Conservation (phyloP, 2,113 vertebrate species). For the Pungitius pungitius region DNA sequence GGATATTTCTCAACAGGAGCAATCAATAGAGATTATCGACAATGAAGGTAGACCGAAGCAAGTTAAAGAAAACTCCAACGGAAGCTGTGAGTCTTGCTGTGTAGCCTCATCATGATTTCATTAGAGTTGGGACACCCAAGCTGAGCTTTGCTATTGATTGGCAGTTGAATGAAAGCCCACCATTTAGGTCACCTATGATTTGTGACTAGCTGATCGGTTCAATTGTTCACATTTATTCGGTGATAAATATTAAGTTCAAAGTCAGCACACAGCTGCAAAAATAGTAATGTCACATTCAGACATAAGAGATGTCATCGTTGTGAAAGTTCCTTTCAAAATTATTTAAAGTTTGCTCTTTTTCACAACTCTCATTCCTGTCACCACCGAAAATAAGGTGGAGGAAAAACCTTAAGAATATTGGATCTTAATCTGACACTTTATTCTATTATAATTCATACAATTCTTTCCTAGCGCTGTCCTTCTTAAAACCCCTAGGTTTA, state of each 20-base stretch:
- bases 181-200: not conserved
- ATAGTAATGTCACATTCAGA: not conserved
- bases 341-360: not conserved
- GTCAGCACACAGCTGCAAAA: not conserved
- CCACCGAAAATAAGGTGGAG: not conserved
- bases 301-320: not conserved
- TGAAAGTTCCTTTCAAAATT: not conserved
- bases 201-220: not conserved
- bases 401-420: not conserved
- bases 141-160: not conserved
- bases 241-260: not conserved
- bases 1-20: constrained; percentile 69
- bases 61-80: constrained; percentile 96
- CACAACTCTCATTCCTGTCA: not conserved
- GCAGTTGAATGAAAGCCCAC: too few relatives aligned
- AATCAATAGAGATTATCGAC: constrained; percentile 82
- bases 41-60: constrained; percentile 97
- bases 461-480: not conserved
- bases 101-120: not conserved
- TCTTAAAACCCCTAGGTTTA: too few relatives aligned
- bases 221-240: not conserved
- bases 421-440: not conserved
- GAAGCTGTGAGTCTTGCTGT: constrained; percentile 88
- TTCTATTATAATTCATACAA: not conserved
- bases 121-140: not conserved